phyloP scores from a whole-genome alignment of 2,797 vertebrate genomes.

The Linurgus olivaceus region DNA sequence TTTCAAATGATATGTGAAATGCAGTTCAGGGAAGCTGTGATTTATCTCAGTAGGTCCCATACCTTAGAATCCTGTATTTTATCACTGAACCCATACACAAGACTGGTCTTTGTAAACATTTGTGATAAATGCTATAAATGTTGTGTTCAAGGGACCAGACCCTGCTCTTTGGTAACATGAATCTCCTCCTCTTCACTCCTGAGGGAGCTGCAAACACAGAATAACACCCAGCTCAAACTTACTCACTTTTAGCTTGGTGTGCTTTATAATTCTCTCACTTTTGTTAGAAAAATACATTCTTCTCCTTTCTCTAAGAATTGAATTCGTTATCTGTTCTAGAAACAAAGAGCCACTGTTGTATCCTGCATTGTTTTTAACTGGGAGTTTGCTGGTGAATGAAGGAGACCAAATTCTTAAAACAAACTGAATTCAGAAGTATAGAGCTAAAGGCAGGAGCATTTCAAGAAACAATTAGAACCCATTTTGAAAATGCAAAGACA shows the following conservation, averaged over 20 bases:
- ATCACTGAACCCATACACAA: not conserved
- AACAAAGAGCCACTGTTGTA: not conserved
- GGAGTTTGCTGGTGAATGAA: not conserved
- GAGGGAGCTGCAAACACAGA: not conserved
- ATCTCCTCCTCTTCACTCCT: not conserved
- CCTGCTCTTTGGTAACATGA: not conserved
- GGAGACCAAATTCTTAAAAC: conserved; percentile 1
- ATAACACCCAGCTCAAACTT: not conserved
- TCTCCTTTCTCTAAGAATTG: not conserved
- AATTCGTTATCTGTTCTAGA: not conserved
- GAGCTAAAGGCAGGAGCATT: conserved; percentile 9
- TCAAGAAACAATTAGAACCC: conserved; percentile 31
- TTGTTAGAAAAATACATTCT: not conserved
- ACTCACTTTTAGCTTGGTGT: not conserved
- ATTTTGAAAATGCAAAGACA: conserved; percentile 31
- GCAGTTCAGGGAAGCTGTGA: not conserved
- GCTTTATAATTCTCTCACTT: not conserved
- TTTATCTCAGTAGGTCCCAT: not conserved
- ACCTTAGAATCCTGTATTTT: not conserved
- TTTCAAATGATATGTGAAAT: not conserved
- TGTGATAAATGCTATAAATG: not conserved
- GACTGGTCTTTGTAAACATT: not conserved
- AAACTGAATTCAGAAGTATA: not conserved
- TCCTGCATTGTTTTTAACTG: not conserved
- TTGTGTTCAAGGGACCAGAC: not conserved